Conservation (phyloP, 2,888 invertebrate genomes). For the Lathronympha strigana region DNA sequence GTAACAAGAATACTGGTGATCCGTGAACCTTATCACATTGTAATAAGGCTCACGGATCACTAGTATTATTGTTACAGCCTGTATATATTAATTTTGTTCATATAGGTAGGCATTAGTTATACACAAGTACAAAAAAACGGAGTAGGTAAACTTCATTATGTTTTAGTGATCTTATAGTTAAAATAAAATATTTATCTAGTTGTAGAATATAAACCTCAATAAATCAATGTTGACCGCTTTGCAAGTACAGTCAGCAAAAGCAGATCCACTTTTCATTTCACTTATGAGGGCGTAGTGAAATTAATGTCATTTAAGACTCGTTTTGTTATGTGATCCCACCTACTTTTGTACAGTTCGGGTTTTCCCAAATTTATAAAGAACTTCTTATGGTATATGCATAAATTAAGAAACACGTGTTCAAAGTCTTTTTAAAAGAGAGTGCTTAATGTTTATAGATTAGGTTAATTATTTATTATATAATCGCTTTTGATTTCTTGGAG, state of each 20-base stretch:
- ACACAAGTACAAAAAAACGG: too few relatives aligned
- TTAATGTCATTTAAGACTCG: background rate
- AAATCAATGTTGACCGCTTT: constrained; percentile 1
- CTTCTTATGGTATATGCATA: background rate
- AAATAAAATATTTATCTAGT: constrained; percentile 4
- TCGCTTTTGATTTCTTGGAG: background rate
- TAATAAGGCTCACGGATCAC: too few relatives aligned
- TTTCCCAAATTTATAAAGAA: background rate
- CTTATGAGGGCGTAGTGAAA: background rate
- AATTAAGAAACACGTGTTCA: constrained; percentile 1
- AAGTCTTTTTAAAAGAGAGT: background rate
- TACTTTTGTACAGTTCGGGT: background rate
- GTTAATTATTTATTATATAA: background rate
- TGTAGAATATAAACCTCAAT: constrained; percentile 8
- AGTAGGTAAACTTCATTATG: too few relatives aligned
- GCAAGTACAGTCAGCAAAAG: constrained; percentile 5
- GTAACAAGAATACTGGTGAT: too few relatives aligned
- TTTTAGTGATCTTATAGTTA: too few relatives aligned
- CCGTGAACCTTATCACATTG: too few relatives aligned
- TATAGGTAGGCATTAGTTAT: too few relatives aligned
- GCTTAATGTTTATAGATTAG: too few relatives aligned
- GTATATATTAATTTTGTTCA: too few relatives aligned
- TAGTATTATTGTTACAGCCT: too few relatives aligned
- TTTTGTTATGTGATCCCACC: too few relatives aligned
- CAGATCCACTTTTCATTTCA: constrained; percentile 1